phyloP scores from a whole-genome alignment of 1,140 invertebrate species.

The Bursaphelenchus mucronatus region DNA sequence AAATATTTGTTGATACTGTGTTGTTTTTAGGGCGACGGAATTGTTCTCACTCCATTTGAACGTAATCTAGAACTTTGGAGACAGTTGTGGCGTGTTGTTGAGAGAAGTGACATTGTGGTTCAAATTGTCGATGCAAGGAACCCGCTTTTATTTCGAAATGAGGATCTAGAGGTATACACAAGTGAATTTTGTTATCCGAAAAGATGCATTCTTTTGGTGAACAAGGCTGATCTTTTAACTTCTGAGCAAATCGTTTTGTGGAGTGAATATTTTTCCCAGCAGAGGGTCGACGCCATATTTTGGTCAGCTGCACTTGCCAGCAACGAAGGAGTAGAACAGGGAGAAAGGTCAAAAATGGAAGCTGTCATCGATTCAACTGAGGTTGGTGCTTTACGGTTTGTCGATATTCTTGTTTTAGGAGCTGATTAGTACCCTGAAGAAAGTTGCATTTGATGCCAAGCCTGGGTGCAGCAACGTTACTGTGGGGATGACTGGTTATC shows the following conservation, averaged over 20 bases:
- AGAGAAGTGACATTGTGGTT: conserved; percentile 87
- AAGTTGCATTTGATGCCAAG: background rate
- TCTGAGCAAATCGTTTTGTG: conserved; percentile 75
- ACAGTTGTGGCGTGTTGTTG: conserved; percentile 94
- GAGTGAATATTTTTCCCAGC: conserved; percentile 78
- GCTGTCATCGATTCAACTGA: conserved; percentile 41
- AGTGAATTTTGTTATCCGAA: conserved; percentile 74
- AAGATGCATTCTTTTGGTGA: conserved; percentile 79
- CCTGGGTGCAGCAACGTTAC: conserved; percentile 63
- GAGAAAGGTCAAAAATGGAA: conserved; percentile 55
- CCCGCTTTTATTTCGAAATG: conserved; percentile 85
- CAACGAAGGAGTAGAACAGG: conserved; percentile 26
- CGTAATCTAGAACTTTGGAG: conserved; percentile 97
- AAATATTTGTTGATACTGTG: conserved; percentile 9
- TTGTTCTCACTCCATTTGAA: conserved; percentile 91
- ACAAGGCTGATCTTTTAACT: conserved; percentile 92
- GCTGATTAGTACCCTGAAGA: conserved; percentile 51
- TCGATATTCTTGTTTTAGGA: conserved; percentile 20
- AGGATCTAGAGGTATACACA: conserved; percentile 89
- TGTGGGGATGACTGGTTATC: conserved; percentile 88
- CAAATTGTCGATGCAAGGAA: conserved; percentile 92
- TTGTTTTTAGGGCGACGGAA: conserved; percentile 66
- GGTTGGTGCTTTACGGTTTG: background rate
- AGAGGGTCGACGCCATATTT: conserved; percentile 71
- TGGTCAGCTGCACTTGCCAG: conserved; percentile 64